Evolutionary conservation across 2,888 invertebrate genomes (phyloP).

Genomic region (Congeria kusceri): DNA sequence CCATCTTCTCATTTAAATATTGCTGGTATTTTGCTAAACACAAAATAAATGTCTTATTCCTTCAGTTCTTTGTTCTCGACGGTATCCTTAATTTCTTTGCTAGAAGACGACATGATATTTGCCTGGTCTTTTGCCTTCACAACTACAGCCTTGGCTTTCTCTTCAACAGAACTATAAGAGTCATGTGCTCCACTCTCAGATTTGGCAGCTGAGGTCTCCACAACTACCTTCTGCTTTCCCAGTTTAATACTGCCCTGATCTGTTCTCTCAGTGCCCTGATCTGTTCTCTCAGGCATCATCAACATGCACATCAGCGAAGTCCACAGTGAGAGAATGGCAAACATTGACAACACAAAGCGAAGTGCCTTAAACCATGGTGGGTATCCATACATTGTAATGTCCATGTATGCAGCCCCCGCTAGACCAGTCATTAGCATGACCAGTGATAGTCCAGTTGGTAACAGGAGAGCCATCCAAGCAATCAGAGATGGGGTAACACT

Average conservation of each 20-base stretch:
- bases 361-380: conserved; percentile 86
- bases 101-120: background rate
- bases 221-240: conserved; percentile 61
- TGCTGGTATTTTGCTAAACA: background rate
- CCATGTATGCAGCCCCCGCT: conserved; percentile 82
- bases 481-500: conserved; percentile 83
- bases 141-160: background rate
- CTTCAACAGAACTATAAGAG: background rate
- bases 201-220: background rate
- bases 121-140: background rate
- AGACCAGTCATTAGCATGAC: conserved; percentile 82
- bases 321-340: conserved; percentile 83
- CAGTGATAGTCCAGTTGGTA: conserved; percentile 80
- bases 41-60: background rate
- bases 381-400: conserved; percentile 82
- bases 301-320: conserved; percentile 79
- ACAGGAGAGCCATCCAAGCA: conserved; percentile 83
- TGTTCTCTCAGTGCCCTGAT: conserved; percentile 61
- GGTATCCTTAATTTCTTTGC: background rate
- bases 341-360: conserved; percentile 82
- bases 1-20: too few species aligned
- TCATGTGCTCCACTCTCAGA: background rate
- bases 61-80: background rate
- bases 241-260: too few species aligned
- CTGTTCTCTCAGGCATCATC: conserved; percentile 58